phyloP scores from a whole-genome alignment of 2,797 vertebrate species.

The Platyrinchus mystaceus region DNA sequence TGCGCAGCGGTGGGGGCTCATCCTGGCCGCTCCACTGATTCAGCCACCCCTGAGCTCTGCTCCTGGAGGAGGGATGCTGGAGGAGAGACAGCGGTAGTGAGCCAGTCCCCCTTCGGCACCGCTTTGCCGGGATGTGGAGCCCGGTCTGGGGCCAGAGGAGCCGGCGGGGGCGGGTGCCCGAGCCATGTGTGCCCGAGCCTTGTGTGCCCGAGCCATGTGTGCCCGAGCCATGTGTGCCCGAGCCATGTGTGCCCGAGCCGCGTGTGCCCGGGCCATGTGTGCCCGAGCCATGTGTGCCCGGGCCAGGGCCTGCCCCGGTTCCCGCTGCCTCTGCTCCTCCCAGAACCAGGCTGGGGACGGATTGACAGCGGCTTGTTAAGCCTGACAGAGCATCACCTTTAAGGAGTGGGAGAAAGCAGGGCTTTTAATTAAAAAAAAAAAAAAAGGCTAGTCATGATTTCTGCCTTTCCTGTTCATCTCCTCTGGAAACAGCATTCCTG shows the following conservation, averaged over 20 bases:
- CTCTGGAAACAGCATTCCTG: neutral
- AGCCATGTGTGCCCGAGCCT: no score
- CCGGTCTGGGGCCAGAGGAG: rapidly evolving
- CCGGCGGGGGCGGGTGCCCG: rapidly evolving
- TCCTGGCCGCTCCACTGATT: neutral
- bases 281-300: neutral
- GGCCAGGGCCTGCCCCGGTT: rapidly evolving
- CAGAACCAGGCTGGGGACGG: neutral
- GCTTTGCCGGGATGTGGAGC: rapidly evolving
- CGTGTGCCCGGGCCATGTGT: rapidly evolving
- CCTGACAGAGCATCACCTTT: conserved; percentile 28
- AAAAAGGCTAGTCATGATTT: neutral
- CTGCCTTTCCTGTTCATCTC: neutral
- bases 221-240: no score
- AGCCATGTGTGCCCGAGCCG: rapidly evolving
- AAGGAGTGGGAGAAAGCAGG: neutral
- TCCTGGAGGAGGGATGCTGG: neutral
- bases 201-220: no score
- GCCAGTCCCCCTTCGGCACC: rapidly evolving
- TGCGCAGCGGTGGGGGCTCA: neutral
- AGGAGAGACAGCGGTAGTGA: neutral
- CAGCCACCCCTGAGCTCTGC: rapidly evolving
- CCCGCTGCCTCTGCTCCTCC: neutral
- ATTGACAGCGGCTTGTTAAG: conserved; percentile 42
- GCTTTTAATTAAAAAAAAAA: conserved; percentile 13